A percentile compares a stretch with the other conserved stretches of the same genome.
Evolutionary conservation across 2,888 invertebrate genomes (phyloP).

Genomic region (Temnothorax unifasciatus): DNA sequence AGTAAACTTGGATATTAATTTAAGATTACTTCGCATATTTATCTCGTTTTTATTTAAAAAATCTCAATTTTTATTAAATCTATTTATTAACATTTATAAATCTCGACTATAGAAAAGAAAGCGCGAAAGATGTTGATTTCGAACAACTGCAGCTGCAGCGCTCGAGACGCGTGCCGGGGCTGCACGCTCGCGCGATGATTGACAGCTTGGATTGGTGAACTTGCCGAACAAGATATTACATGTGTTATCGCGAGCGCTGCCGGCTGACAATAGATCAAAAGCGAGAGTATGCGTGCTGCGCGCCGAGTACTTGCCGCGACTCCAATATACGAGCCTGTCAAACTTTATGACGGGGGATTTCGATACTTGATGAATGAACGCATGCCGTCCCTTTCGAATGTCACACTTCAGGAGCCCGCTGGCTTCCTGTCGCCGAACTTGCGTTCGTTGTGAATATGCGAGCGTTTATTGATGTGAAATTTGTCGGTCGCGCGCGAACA

Average conservation of each 20-base stretch:
- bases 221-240: slow-evolving; percentile 75
- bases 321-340: slow-evolving; percentile 76
- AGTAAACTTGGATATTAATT: background rate
- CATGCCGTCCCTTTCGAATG: slow-evolving; percentile 62
- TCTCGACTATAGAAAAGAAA: background rate
- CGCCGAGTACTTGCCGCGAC: slow-evolving; percentile 71
- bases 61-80: background rate
- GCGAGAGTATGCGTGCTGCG: slow-evolving; percentile 62
- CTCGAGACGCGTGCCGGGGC: slow-evolving; percentile 35
- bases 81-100: slow-evolving; percentile 5
- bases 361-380: slow-evolving; percentile 77
- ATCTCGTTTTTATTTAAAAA: background rate
- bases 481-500: slow-evolving; percentile 49
- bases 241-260: slow-evolving; percentile 71
- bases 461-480: slow-evolving; percentile 50
- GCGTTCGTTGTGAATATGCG: slow-evolving; percentile 42
- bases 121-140: slow-evolving; percentile 15
- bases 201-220: slow-evolving; percentile 74
- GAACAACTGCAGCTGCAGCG: slow-evolving; percentile 24
- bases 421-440: slow-evolving; percentile 58
- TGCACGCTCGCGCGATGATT: slow-evolving; percentile 61
- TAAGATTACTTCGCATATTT: background rate
- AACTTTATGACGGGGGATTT: slow-evolving; percentile 78
- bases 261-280: slow-evolving; percentile 77
- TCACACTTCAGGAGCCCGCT: slow-evolving; percentile 59